Evolutionary conservation across 2,113 vertebrate genomes (phyloP), one percentile per base, ranked within the genome.

Genomic region (Pterocles orientalis): DNA sequence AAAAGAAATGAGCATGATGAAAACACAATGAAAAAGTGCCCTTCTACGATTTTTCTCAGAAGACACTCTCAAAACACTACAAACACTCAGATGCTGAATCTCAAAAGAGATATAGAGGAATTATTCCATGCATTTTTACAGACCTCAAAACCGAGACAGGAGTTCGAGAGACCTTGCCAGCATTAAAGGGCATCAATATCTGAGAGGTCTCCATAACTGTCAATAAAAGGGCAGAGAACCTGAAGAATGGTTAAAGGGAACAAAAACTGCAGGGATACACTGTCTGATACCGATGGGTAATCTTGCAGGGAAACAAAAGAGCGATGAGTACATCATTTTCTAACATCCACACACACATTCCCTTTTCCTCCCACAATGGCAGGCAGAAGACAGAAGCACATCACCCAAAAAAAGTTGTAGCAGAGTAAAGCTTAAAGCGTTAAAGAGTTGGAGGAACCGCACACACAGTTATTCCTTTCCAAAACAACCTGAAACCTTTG

Each of bases 311-410:
- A 71, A 50, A 2, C 81, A 36, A 65, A 83, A 39, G 33, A 66
- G 9, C 31, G 56, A 31, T 0, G 0, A 82, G 21, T 14, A 77
- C 7, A 6, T 54, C 1, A 7, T 36, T 69, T 60, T n/a, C 47
- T 43, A 36, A 70, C 2, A 12, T 23, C n/a, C 26, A 36, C 1
- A 0, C 13, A 18, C 3, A 20, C 36, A 16, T 5, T 3, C 11
- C 2, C 10, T 50, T n/a, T 64, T 48, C 60, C 36, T 61, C 17
- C 56, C 61, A 72, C 31, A 71, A 72, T 33, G 58, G 33, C 87
- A 66, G 34, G 62, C 9, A 2, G 50, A 88, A 75, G 29, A 53
- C 31, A 70, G 78, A 56, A 53, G 26, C 39, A 57, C 20, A 41
- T 53, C 26, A 65, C 29, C 16, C 39, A 25, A 21, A 43, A 43